Conservation (phyloP, 2,888 invertebrate genomes). For the Ctenicera cuprea region DNA sequence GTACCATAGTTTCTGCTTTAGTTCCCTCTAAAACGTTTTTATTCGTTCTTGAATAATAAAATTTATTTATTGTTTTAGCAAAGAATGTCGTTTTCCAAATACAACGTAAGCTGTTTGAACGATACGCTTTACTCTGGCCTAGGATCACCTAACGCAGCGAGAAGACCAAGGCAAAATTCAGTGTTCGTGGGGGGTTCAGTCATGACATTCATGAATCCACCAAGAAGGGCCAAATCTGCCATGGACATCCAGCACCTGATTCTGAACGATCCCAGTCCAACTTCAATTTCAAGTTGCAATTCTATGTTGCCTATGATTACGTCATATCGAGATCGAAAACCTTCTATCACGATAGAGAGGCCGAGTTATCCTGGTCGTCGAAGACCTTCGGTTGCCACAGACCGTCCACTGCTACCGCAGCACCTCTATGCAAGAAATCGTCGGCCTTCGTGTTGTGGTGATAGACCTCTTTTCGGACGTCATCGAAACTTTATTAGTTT, state of each 20-base stretch:
- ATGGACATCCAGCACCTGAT: constrained; percentile 88
- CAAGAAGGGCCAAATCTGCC: constrained; percentile 87
- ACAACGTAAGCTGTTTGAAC: constrained; percentile 79
- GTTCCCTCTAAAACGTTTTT: no score
- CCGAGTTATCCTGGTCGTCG: constrained; percentile 58
- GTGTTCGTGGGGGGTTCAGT: constrained; percentile 87
- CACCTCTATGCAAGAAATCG: constrained; percentile 62
- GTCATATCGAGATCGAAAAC: constrained; percentile 62
- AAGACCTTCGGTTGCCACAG: constrained; percentile 67
- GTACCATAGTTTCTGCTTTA: no score
- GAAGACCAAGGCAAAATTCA: constrained; percentile 85
- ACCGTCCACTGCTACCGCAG: constrained; percentile 63
- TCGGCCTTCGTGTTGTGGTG: constrained; percentile 69
- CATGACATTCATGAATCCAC: constrained; percentile 81
- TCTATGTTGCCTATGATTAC: constrained; percentile 69
- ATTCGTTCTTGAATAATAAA: no score
- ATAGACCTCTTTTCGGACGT: constrained; percentile 57
- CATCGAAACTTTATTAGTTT: constrained; percentile 70
- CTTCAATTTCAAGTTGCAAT: constrained; percentile 59
- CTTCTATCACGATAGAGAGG: constrained; percentile 64
- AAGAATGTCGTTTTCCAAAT: constrained; percentile 82
- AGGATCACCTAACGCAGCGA: constrained; percentile 68
- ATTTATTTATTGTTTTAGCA: constrained; percentile 74
- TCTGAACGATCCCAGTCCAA: constrained; percentile 64
- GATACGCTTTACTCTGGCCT: constrained; percentile 71